Conservation (phyloP, 2,888 invertebrate species). For the Caenorhabditis zanzibari region DNA sequence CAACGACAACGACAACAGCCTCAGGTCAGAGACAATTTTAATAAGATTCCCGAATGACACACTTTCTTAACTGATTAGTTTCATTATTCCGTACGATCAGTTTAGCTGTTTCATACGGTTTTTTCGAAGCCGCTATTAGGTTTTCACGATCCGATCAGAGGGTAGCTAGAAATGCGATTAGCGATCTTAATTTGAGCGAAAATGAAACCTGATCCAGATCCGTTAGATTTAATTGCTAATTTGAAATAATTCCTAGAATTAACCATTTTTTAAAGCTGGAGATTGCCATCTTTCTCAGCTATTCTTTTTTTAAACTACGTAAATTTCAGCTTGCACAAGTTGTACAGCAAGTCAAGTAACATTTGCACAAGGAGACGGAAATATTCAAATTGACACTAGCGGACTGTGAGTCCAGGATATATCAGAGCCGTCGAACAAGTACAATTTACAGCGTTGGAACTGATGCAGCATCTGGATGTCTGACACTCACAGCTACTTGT, state of each 20-base stretch:
- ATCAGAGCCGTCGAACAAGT: background rate
- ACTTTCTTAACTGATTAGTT: background rate
- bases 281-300: background rate
- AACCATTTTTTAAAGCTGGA: too few relatives aligned
- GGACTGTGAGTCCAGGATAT: constrained; percentile 37
- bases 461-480: constrained; percentile 46
- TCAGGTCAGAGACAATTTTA: constrained; percentile 8
- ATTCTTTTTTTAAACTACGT: background rate
- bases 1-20: constrained; percentile 25
- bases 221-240: too few relatives aligned
- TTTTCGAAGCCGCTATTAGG: too few relatives aligned
- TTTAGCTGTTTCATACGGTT: background rate
- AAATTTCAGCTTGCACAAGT: constrained; percentile 47
- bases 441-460: constrained; percentile 44
- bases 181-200: too few relatives aligned
- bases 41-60: background rate
- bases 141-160: too few relatives aligned
- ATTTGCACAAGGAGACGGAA: constrained; percentile 34
- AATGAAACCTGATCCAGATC: too few relatives aligned
- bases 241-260: too few relatives aligned
- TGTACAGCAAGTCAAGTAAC: constrained; percentile 58
- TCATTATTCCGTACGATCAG: background rate
- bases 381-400: constrained; percentile 36
- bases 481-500: constrained; percentile 53
- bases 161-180: too few relatives aligned